Base-by-base conservation (phyloP, 2,797 vertebrate genomes). In the Sebastolobus altivelis region DNA sequence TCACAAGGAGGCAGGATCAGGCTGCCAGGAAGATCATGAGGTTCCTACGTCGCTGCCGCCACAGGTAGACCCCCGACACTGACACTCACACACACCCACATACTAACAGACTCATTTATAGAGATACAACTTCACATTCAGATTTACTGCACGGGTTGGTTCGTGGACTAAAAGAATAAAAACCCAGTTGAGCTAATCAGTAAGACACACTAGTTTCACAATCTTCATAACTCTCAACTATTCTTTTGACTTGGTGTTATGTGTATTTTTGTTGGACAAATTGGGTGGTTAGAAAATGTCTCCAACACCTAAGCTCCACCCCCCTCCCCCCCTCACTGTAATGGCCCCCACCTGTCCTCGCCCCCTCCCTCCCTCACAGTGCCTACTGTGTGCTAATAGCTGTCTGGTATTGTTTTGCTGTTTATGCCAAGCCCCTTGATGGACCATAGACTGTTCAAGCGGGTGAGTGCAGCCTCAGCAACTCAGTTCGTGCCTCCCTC, bases 391-490 rank as follows among this genome's bases (percentile, higher is more conserved):
- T 98, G 97, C 97, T 99, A 99, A 99, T 99, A 97, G 98, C 97
- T 99, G 94, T 99, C 95, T 99, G 98, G 96, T 99, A 96, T 99
- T 98, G 97, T 99, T 99, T 99, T 98, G 97, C 98, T 97, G 96
- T 97, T 96, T 96, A 96, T 94, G 97, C 96, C 94, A 99, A 99
- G 99, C 99, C 98, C 99, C 95, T 98, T 99, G 97, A 97, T 98
- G 99, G 99, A 99, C 97, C 99, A 97, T 99, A 99, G 99, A 97
- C 98, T 98, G 97, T 99, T 97, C 98, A 98, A 97, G 98, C 97
- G 98, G 98, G 99, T 99, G 99, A 99, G 99, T 99, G 96, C 96
- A 97, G 97, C 96, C 97, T 98, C 96, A 99, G 98, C 97, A 96
- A 97, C 97, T 96, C 96, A 97, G 96, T 96, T 94, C 89, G 91